Conservation (phyloP, 2,797 vertebrate species). For the Rhinichthys osculus region DNA sequence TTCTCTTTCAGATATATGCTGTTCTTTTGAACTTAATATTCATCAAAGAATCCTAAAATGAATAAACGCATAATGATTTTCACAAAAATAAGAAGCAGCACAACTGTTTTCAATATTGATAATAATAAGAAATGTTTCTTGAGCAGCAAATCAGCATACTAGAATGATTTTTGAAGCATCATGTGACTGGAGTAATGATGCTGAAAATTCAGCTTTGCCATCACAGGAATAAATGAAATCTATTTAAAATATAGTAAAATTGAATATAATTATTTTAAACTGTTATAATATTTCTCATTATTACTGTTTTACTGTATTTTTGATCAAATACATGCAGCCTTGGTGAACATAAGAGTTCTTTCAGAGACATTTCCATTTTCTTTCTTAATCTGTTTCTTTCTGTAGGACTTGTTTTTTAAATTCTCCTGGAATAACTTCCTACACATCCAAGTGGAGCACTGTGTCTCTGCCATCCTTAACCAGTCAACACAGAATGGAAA, state of each 20-base stretch:
- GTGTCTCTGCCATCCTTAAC: conserved; percentile 88
- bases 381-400: background rate
- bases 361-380: background rate
- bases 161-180: conserved; percentile 6
- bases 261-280: background rate
- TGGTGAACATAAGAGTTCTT: background rate
- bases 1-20: background rate
- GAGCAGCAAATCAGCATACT: background rate
- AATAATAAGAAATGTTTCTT: no score
- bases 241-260: background rate
- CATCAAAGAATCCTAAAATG: background rate
- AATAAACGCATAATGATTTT: background rate
- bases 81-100: background rate
- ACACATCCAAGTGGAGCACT: conserved; percentile 98
- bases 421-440: conserved; percentile 99
- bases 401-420: conserved; percentile 95
- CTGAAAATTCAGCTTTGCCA: background rate
- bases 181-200: background rate
- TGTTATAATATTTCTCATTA: background rate
- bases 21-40: background rate
- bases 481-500: conserved; percentile 75
- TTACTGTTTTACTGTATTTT: background rate
- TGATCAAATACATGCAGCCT: no score
- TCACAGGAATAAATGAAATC: background rate
- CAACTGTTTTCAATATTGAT: background rate